Evolutionary conservation across 2,797 vertebrate genomes (phyloP).

Genomic region (Neosilurus hyrtlii): DNA sequence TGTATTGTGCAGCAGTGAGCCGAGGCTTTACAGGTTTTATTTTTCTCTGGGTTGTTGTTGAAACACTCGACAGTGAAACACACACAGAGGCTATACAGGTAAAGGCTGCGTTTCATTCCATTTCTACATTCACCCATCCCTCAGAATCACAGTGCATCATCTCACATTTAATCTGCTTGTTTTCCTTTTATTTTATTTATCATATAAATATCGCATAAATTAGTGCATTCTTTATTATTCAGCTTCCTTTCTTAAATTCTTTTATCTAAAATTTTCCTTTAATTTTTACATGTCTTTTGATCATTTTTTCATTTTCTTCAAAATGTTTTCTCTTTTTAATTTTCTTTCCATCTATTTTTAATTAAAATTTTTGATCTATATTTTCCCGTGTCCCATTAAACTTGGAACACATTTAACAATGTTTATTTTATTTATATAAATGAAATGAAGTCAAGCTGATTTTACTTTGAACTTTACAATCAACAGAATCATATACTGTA

Average conservation of each 20-base stretch:
- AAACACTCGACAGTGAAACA: conserved; percentile 5
- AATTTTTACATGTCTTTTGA: background rate
- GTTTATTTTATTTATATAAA: no score
- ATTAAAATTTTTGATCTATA: no score
- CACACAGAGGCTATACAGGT: background rate
- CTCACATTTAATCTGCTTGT: background rate
- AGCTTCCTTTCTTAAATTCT: background rate
- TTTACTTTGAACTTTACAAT: no score
- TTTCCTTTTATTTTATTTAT: background rate
- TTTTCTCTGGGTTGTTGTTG: background rate
- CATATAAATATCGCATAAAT: background rate
- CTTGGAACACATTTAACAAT: background rate
- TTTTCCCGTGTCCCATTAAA: background rate
- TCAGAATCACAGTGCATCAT: background rate
- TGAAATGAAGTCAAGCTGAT: no score
- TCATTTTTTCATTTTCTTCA: background rate
- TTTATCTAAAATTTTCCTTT: background rate
- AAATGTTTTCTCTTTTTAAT: no score
- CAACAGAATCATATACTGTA: no score
- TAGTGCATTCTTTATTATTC: background rate
- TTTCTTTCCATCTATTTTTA: no score
- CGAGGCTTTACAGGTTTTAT: background rate
- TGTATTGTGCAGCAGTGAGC: conserved; percentile 22
- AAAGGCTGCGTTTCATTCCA: background rate
- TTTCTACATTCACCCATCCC: background rate